These are phyloP conservation scores for Chelon auratus DNA, from an alignment of 2,797 vertebrate genomes.

Conservation along the genomic window DNA sequence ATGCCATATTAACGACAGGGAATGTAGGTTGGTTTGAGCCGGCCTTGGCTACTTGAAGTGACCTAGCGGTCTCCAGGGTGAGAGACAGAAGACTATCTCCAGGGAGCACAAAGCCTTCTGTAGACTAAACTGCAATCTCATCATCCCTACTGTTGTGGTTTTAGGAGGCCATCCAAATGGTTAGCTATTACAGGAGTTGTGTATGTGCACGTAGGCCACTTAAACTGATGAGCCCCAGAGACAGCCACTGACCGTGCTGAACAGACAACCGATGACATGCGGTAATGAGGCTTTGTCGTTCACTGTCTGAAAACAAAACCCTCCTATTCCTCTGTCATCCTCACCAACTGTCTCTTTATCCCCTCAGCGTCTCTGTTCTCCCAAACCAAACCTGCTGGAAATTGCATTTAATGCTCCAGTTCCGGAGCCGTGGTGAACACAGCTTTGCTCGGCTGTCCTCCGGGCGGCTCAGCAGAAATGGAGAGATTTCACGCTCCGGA, in stretches of 20 bases:
- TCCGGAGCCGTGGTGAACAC: slow-evolving; percentile 60
- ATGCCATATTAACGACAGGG: not conserved
- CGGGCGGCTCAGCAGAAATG: slow-evolving; percentile 67
- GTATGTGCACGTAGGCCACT: slow-evolving; percentile 44
- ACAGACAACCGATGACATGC: slow-evolving; percentile 45
- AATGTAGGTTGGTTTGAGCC: slow-evolving; percentile 9
- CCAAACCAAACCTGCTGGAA: slow-evolving; percentile 73
- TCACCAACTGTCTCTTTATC: slow-evolving; percentile 55
- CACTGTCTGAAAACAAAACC: slow-evolving; percentile 57
- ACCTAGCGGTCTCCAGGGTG: slow-evolving; percentile 39
- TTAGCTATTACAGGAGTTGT: slow-evolving; percentile 37
- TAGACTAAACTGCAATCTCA: slow-evolving; percentile 52
- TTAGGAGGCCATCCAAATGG: slow-evolving; percentile 56
- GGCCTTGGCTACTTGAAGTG: slow-evolving; percentile 25
- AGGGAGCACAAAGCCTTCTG: slow-evolving; percentile 35
- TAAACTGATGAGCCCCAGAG: slow-evolving; percentile 56
- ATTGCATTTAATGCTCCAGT: slow-evolving; percentile 84
- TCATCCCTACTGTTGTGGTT: slow-evolving; percentile 40
- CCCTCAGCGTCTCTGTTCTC: slow-evolving; percentile 40
- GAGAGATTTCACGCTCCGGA: slow-evolving; percentile 75
- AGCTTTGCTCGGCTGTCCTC: slow-evolving; percentile 61
- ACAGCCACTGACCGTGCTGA: slow-evolving; percentile 22
- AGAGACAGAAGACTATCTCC: slow-evolving; percentile 37
- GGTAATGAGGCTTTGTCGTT: slow-evolving; percentile 49
- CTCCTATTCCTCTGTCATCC: slow-evolving; percentile 44